Evolutionary conservation across 2,888 invertebrate genomes (phyloP).

Genomic region (Agriotes lineatus): DNA sequence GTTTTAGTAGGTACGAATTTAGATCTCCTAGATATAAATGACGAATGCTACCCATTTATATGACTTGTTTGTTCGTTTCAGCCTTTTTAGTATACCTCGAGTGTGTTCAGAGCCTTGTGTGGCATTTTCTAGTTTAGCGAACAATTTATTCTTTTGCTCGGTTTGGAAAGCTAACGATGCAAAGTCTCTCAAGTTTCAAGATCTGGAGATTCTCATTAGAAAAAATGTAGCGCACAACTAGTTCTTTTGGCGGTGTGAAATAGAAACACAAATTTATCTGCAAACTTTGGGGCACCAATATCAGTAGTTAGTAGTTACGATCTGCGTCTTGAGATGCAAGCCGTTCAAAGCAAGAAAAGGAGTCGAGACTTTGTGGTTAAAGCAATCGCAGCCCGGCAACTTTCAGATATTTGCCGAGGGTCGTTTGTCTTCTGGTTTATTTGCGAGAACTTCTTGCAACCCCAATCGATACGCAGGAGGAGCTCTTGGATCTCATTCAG

Average conservation of each 20-base stretch:
- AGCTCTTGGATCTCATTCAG: conserved; percentile 22
- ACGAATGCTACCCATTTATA: too few relatives aligned
- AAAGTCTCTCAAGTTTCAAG: too few relatives aligned
- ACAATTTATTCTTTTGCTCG: too few relatives aligned
- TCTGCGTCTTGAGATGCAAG: not conserved
- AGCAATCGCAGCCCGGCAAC: conserved; percentile 33
- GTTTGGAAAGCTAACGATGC: too few relatives aligned
- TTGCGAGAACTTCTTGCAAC: conserved; percentile 38
- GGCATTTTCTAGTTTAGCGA: too few relatives aligned
- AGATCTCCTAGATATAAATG: too few relatives aligned
- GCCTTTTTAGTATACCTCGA: too few relatives aligned
- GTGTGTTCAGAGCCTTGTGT: too few relatives aligned
- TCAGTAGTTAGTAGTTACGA: conserved; percentile 18
- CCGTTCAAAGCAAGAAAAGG: conserved; percentile 25
- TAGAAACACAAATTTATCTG: conserved; percentile 25
- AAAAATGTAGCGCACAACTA: not conserved
- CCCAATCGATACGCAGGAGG: conserved; percentile 35
- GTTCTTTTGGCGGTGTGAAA: not conserved
- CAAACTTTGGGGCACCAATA: not conserved
- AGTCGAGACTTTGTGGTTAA: conserved; percentile 17
- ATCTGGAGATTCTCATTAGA: too few relatives aligned
- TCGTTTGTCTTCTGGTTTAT: conserved; percentile 51
- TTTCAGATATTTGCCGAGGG: conserved; percentile 47
- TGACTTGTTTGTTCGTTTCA: too few relatives aligned
- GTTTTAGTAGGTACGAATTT: too few relatives aligned